Base-by-base conservation (phyloP, 2,888 invertebrate genomes). In the Drosophila aldrichi region DNA sequence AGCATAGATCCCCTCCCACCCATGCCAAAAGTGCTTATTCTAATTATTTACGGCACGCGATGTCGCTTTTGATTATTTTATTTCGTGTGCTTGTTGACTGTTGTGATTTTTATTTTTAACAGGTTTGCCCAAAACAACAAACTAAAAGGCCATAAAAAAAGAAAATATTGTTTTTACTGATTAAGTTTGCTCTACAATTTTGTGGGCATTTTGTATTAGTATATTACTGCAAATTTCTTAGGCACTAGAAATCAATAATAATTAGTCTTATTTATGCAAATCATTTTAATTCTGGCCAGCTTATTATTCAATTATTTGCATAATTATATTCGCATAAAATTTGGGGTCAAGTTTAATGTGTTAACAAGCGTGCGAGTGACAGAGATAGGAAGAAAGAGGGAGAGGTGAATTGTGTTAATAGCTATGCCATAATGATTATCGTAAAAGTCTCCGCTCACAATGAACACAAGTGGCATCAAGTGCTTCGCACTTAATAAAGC, bases 1-100 rank as follows among this genome's bases (percentile, higher is more conserved):
- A 22, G 10, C 48, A 41, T 36, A 51, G n/a, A 25, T 5, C 16
- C 46, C 16, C 48, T 10, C 48, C 46, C 46, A 7, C 16, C n/a
- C 5, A 32, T 61, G 52, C 43, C 54, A 70, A 34, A 73, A 73
- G n/a, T 70, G 69, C 60, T 63, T 38, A 74, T 87, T 88, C 88
- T 82, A 81, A 87, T 88, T 87, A 84, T 63, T 49, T 10, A 61
- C 49, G 81, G 67, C 86, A 88, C 86, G 89, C 89, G 79, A 86
- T 57, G 81, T 71, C 44, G 77, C 55, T 70, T 85, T 85, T 79
- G 56, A 72, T 81, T 75, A 67, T 61, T 71, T 60, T 48, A 38
- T 44, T 55, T 59, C 44, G 20, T 32, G 25, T n/a, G 43, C 70
- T 64, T 69, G 66, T 60, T 70, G 22, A 22, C 20, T 43, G 43